Evolutionary conservation across 2,113 vertebrate genomes (phyloP).

Genomic region (Philantomba maxwellii): DNA sequence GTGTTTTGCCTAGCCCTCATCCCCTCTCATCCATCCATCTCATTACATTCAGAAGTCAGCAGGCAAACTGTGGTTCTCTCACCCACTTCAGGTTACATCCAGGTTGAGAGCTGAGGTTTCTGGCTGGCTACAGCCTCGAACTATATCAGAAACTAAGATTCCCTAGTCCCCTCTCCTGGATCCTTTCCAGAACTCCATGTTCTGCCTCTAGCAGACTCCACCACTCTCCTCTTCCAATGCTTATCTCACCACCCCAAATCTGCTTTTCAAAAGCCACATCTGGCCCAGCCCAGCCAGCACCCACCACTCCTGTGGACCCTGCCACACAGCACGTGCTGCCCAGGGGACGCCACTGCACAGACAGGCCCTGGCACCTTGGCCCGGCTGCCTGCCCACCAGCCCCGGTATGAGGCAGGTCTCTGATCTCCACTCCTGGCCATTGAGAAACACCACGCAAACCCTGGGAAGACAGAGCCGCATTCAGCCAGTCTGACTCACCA

Average conservation of each 20-base stretch:
- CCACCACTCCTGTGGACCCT: neutral
- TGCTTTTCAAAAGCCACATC: constrained; percentile 27
- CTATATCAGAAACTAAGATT: neutral
- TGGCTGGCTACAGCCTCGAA: neutral
- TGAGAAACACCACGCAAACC: neutral
- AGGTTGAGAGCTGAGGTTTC: neutral
- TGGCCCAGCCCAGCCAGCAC: neutral
- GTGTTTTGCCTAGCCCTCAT: neutral
- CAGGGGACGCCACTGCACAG: neutral
- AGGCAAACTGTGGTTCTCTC: neutral
- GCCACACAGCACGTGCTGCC: neutral
- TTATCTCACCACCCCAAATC: neutral
- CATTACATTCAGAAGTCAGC: neutral
- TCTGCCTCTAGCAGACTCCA: neutral
- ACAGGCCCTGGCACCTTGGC: neutral
- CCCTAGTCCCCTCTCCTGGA: neutral
- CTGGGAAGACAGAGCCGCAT: neutral
- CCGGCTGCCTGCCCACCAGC: neutral
- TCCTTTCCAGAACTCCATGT: neutral
- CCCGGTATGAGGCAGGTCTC: neutral
- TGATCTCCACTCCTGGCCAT: neutral
- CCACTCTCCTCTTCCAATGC: neutral
- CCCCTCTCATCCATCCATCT: neutral
- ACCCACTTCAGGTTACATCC: neutral
- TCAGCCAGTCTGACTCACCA: neutral